A percentile compares a stretch with the other conserved stretches of the same genome.
phyloP scores from a whole-genome alignment of 2,797 vertebrate genomes.

The Chaunax sp. region DNA sequence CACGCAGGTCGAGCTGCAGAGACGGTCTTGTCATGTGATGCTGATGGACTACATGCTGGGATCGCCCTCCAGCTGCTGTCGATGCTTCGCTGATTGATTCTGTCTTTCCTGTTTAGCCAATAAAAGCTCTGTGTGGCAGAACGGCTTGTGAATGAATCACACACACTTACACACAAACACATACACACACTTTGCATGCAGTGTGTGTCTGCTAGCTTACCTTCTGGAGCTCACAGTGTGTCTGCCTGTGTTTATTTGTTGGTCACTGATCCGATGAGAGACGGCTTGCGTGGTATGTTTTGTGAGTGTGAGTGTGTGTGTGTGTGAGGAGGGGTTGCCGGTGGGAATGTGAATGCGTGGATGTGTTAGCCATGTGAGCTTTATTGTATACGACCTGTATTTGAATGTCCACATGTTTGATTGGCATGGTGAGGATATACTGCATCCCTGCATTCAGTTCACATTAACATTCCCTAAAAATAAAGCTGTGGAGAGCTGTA shows the following conservation, averaged over 20 bases:
- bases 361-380: slow-evolving; percentile 41
- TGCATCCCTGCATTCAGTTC: slow-evolving; percentile 13
- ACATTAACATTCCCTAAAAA: slow-evolving; percentile 47
- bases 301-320: slow-evolving; percentile 24
- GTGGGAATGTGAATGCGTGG: slow-evolving; percentile 39
- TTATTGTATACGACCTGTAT: slow-evolving; percentile 21
- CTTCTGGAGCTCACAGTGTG: slow-evolving; percentile 43
- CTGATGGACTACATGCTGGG: slow-evolving; percentile 52
- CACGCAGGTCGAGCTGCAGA: slow-evolving; percentile 31
- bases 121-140: slow-evolving; percentile 43
- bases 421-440: slow-evolving; percentile 11
- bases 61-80: slow-evolving; percentile 65
- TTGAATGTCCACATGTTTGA: slow-evolving; percentile 33
- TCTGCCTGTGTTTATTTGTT: slow-evolving; percentile 63
- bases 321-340: neutral
- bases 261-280: slow-evolving; percentile 57
- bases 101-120: slow-evolving; percentile 71
- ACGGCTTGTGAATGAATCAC: slow-evolving; percentile 52
- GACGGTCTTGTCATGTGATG: slow-evolving; percentile 32
- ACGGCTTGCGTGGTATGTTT: slow-evolving; percentile 46
- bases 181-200: slow-evolving; percentile 20
- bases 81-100: slow-evolving; percentile 69
- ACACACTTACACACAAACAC: slow-evolving; percentile 8
- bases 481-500: slow-evolving; percentile 34
- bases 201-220: slow-evolving; percentile 24